Base-by-base conservation (phyloP, 2,888 invertebrate genomes). In the Acrobasis repandana region DNA sequence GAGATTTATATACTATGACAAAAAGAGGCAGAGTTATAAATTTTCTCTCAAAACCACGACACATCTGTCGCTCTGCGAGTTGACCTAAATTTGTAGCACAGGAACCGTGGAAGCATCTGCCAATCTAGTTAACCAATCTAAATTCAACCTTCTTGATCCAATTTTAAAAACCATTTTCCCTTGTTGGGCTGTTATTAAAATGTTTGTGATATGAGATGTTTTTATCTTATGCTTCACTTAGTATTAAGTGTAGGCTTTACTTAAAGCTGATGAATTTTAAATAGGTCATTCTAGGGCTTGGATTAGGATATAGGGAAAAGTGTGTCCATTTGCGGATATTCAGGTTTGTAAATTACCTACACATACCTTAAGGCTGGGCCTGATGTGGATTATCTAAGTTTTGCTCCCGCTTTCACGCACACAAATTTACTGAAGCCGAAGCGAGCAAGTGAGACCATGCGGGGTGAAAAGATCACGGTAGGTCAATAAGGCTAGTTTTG, bases 141-240 rank as follows among this genome's bases (percentile, higher is more conserved):
- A 20, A 20, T 1, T 20, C 38, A 14, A 36, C 38, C 38, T 54
- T 43, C 11, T 10, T 1, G 3, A 18, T 11, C 51, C 2, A 1
- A 20, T 14, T 36, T 18, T 54, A 54, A n/a, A 20, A 16, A 5
- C 20, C 1, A 38, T 18, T 20, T 38, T 54, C 15, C 20, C 54
- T 38, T 38, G 14, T 14, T 11, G 18, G 3, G 11, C n/a, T 43
- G 0, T 11, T 43, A 43, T 5, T 43, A 9, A 38, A 54, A 54
- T 18, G 54, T 54, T 6, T 9, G 54, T 38, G 54, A 54, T 52
- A 54, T 54, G 54, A 54, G 20, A 54, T 54, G 38, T 54, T 54
- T 54, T 54, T 43, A 43, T 43, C 43, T 43, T n/a, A 43, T n/a
- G n/a, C n/a, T n/a, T 43, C n/a, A 14, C 43, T 43, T 43, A 43